Conservation (phyloP, 2,797 vertebrate species). For the Eupleurogrammus muticus region DNA sequence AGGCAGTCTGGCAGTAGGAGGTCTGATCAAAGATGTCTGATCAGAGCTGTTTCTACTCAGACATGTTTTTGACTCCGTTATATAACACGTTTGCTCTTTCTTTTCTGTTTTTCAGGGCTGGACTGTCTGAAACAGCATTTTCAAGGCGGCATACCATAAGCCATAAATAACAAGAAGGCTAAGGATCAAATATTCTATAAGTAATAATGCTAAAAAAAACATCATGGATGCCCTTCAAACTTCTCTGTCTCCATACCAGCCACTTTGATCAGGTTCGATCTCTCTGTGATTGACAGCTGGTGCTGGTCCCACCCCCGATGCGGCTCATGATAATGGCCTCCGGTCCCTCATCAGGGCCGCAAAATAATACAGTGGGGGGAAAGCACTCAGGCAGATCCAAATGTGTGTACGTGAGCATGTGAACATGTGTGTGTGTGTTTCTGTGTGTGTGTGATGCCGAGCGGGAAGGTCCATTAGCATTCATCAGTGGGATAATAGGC, state of each 20-base stretch:
- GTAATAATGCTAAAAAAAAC: slow-evolving; percentile 16
- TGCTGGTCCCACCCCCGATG: slow-evolving; percentile 50
- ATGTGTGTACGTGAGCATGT: slow-evolving; percentile 16
- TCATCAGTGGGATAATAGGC: slow-evolving; percentile 74
- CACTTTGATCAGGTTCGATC: slow-evolving; percentile 54
- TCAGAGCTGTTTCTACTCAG: slow-evolving; percentile 37
- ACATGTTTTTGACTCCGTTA: slow-evolving; percentile 36
- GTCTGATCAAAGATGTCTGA: slow-evolving; percentile 62
- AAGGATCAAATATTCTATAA: not conserved
- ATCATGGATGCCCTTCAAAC: not conserved
- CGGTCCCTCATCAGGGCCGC: slow-evolving; percentile 60
- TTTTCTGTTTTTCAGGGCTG: not conserved
- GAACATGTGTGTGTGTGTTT: slow-evolving; percentile 17
- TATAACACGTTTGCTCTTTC: slow-evolving; percentile 26
- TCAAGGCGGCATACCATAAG: not conserved
- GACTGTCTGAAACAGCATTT: not conserved
- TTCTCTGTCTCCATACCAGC: slow-evolving; percentile 8
- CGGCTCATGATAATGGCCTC: slow-evolving; percentile 60
- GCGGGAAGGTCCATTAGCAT: slow-evolving; percentile 71
- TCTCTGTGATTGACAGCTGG: slow-evolving; percentile 63
- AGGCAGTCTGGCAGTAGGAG: slow-evolving; percentile 38
- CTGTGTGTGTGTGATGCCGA: slow-evolving; percentile 39
- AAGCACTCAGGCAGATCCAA: slow-evolving; percentile 65
- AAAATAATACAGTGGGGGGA: slow-evolving; percentile 64
- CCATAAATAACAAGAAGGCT: not conserved